A percentile compares a stretch with the other conserved stretches of the same genome.
phyloP scores from a whole-genome alignment of 2,888 invertebrate genomes.

The Scaptodrosophila latifasciaeformis region DNA sequence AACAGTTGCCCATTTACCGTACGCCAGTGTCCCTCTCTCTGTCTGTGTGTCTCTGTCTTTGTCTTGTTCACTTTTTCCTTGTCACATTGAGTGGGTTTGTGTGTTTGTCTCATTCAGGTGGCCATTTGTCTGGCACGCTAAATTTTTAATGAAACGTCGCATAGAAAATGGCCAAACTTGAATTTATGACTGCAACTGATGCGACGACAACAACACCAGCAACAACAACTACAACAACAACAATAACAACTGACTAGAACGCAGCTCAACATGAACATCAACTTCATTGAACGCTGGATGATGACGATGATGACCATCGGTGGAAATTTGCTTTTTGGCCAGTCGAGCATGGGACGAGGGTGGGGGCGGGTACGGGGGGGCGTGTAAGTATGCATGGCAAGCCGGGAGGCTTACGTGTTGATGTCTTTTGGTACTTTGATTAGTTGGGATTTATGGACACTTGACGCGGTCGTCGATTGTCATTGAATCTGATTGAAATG shows the following conservation, averaged over 20 bases:
- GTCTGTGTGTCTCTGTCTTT: no score
- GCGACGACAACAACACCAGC: no score
- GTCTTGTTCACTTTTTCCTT: no score
- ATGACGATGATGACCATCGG: no score
- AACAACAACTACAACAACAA: no score
- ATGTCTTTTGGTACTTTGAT: slow-evolving; percentile 15
- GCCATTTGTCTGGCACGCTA: slow-evolving; percentile 14
- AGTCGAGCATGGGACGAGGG: background rate
- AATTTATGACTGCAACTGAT: slow-evolving; percentile 35
- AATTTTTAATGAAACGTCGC: slow-evolving; percentile 44
- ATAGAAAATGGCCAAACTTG: slow-evolving; percentile 36
- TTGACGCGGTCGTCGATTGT: background rate
- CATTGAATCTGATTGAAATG: background rate
- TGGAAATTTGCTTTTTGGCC: background rate
- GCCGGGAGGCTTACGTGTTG: background rate
- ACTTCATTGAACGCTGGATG: no score
- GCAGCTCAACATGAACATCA: no score
- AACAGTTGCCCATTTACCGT: no score
- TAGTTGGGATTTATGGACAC: slow-evolving; percentile 21
- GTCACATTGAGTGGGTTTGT: no score
- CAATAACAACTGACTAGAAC: no score
- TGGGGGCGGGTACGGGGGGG: background rate
- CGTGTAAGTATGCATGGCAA: no score
- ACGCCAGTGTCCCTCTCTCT: no score
- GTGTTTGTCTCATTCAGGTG: slow-evolving; percentile 20